Evolutionary conservation across 2,888 invertebrate species (phyloP).

Genomic region (Orthosia cruda): DNA sequence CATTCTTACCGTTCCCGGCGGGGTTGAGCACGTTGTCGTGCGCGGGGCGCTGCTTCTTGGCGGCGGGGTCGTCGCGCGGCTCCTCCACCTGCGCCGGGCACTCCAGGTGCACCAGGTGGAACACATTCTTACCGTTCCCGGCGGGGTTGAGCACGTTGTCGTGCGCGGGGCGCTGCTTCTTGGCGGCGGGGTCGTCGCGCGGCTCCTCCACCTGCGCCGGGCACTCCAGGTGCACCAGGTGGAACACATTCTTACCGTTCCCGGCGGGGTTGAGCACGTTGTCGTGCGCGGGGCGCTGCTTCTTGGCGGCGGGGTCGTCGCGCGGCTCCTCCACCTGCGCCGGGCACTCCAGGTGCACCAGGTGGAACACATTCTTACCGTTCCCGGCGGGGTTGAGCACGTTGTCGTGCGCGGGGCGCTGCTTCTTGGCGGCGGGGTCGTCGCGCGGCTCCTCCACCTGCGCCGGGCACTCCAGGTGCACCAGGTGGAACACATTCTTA

Average conservation of each 20-base stretch:
- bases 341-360: constrained; percentile 99
- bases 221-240: constrained; percentile 99
- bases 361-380: no score
- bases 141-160: constrained; percentile 74
- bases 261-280: constrained; percentile 72
- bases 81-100: constrained; percentile 95
- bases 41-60: constrained; percentile 81
- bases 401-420: constrained; percentile 73
- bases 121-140: constrained; percentile 8
- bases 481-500: no score
- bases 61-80: constrained; percentile 80
- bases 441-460: constrained; percentile 90
- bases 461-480: constrained; percentile 99
- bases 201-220: constrained; percentile 94
- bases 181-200: constrained; percentile 82
- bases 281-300: constrained; percentile 77
- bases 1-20: constrained; percentile 41
- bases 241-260: no score
- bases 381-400: constrained; percentile 71
- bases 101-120: constrained; percentile 99
- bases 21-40: constrained; percentile 74
- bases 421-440: constrained; percentile 83
- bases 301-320: constrained; percentile 83
- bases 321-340: constrained; percentile 92
- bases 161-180: constrained; percentile 79